These are phyloP conservation scores for Hydrophis major DNA, from an alignment of 2,797 vertebrate species.

Conservation along the genomic window DNA sequence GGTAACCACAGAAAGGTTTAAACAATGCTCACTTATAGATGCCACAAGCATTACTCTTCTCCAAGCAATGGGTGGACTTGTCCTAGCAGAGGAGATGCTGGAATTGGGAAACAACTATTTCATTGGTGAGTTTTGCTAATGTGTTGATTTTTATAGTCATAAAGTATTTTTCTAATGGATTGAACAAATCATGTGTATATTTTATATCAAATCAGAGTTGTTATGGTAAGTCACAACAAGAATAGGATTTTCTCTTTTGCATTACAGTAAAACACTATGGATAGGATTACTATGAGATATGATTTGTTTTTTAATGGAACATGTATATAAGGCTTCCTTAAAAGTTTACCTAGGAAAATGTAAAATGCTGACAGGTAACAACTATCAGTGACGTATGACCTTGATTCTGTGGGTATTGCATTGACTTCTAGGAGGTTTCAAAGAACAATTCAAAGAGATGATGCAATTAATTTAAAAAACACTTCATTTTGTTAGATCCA, in stretches of 20 bases:
- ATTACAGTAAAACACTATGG: not conserved
- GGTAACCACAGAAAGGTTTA: slow-evolving; percentile 84
- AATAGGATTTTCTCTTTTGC: not conserved
- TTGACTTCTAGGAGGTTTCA: not conserved
- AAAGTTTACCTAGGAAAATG: not conserved
- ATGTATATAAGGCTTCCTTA: not conserved
- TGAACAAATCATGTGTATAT: not conserved
- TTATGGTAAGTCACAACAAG: not conserved
- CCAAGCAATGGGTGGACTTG: slow-evolving; percentile 84
- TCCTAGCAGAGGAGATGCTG: slow-evolving; percentile 85
- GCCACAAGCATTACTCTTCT: slow-evolving; percentile 85
- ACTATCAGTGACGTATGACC: not conserved
- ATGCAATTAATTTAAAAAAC: not conserved
- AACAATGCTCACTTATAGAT: slow-evolving; percentile 87
- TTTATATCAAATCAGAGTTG: not conserved
- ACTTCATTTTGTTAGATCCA: not conserved
- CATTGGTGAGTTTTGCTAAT: slow-evolving; percentile 80
- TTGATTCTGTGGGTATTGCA: not conserved
- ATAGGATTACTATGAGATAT: not conserved
- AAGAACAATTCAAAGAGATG: not conserved
- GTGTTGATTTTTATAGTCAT: not conserved
- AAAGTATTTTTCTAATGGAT: not conserved
- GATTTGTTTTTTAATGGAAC: not conserved
- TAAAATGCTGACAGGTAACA: not conserved
- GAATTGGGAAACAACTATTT: slow-evolving; percentile 92